phyloP scores from a whole-genome alignment of 2,113 vertebrate species.

The Gallinago undulata region DNA sequence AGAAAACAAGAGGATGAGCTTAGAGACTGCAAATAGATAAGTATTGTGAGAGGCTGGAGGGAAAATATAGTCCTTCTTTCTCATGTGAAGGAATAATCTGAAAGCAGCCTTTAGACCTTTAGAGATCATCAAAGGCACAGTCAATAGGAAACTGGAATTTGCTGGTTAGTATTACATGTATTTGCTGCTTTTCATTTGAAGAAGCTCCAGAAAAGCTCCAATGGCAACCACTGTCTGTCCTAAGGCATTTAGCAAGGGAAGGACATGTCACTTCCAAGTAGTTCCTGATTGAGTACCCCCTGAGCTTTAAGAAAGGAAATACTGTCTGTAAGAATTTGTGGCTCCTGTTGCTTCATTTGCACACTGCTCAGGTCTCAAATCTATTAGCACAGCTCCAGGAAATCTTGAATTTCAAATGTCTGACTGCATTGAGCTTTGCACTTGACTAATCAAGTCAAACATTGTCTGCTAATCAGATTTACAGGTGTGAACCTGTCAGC shows the following conservation, averaged over 20 bases:
- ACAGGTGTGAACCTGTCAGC: conserved; percentile 12
- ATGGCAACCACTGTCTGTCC: not conserved
- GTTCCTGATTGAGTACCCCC: not conserved
- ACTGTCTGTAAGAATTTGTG: not conserved
- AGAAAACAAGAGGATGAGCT: not conserved
- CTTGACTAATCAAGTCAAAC: conserved; percentile 52
- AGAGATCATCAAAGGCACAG: not conserved
- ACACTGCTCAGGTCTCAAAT: conserved; percentile 5
- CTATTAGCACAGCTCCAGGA: conserved; percentile 46
- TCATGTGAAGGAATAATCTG: not conserved
- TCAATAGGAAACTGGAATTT: not conserved
- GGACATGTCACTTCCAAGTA: not conserved
- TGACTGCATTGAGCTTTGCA: conserved; percentile 24
- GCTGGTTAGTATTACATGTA: not conserved
- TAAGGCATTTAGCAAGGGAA: not conserved
- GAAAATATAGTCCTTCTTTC: not conserved
- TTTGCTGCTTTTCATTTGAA: not conserved
- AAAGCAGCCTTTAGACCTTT: not conserved
- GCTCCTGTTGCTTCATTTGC: not conserved
- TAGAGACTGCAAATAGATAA: not conserved
- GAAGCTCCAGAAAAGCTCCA: not conserved
- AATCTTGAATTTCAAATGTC: conserved; percentile 37
- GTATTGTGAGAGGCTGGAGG: not conserved
- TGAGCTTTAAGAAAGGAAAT: not conserved
- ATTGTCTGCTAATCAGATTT: conserved; percentile 46